Conservation (phyloP, 1,140 invertebrate species). For the Zaprionus kolodkinae region DNA sequence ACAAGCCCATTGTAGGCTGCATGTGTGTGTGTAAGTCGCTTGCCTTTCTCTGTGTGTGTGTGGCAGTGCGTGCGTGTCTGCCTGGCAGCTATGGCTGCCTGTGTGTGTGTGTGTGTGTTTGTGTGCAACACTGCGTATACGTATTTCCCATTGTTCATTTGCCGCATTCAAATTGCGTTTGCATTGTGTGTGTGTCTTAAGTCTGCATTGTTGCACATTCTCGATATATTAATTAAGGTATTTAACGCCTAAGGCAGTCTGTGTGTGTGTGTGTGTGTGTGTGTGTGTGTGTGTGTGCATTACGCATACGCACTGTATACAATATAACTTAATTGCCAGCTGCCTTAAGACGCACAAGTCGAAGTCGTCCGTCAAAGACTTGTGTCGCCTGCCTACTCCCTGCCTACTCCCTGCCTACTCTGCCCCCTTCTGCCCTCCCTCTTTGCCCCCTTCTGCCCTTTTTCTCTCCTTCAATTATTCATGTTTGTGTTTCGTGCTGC, state of each 20-base stretch:
- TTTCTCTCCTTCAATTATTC: slow-evolving; percentile 44
- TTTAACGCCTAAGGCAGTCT: neutral
- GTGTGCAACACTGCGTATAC: too few species aligned
- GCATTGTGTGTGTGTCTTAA: neutral
- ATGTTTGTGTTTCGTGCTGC: slow-evolving; percentile 43
- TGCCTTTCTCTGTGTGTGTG: neutral
- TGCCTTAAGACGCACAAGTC: slow-evolving; percentile 17
- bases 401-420: neutral
- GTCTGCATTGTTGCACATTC: neutral
- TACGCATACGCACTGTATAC: slow-evolving; percentile 16
- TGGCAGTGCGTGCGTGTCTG: neutral
- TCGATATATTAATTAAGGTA: slow-evolving; percentile 17
- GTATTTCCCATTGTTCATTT: neutral
- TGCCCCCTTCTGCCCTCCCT: too few species aligned
- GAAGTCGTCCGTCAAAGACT: neutral
- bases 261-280: neutral
- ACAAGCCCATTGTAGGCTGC: neutral
- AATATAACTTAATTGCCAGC: slow-evolving; percentile 35
- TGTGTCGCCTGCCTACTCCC: neutral
- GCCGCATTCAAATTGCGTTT: neutral
- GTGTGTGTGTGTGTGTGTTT: neutral
- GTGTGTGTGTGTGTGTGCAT: slow-evolving; percentile 8
- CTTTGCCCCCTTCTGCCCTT: neutral
- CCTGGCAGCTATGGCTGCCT: neutral
- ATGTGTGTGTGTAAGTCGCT: neutral